Percentiles rank a stretch among this genome's conserved stretches.
These are phyloP conservation scores for Epirrhoe tristata DNA, from an alignment of 2,888 invertebrate species.

Conservation along the genomic window DNA sequence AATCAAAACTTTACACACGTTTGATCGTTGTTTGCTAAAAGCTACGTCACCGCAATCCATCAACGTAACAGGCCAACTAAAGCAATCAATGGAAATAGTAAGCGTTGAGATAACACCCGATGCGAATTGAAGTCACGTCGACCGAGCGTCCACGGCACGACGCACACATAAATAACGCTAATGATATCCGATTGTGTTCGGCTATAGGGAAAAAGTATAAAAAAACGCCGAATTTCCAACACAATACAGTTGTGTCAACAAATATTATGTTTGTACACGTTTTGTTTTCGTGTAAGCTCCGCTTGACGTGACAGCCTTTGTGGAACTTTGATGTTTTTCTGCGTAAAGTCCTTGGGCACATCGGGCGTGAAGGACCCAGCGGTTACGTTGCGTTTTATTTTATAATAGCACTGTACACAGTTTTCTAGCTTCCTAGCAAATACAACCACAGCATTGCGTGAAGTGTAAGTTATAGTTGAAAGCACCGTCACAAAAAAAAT, in stretches of 20 bases:
- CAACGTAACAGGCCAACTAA: conserved; percentile 43
- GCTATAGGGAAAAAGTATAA: conserved; percentile 52
- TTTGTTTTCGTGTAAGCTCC: conserved; percentile 40
- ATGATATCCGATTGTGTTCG: conserved; percentile 78
- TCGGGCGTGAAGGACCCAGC: background rate
- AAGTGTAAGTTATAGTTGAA: too few species aligned
- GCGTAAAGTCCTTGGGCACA: background rate
- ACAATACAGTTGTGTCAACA: conserved; percentile 43
- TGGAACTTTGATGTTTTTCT: conserved; percentile 26
- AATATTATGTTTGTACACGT: conserved; percentile 44
- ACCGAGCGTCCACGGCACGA: conserved; percentile 67
- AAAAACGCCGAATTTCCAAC: conserved; percentile 33
- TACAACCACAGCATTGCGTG: too few species aligned
- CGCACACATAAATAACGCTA: conserved; percentile 78
- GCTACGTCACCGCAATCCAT: conserved; percentile 31
- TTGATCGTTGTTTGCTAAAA: conserved; percentile 6
- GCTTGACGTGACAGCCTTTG: conserved; percentile 35
- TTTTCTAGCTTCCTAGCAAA: background rate
- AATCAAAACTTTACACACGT: background rate
- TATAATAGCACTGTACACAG: background rate
- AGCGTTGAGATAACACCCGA: conserved; percentile 58
- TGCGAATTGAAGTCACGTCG: conserved; percentile 69
- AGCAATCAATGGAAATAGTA: conserved; percentile 59
- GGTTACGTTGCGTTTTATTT: conserved; percentile 1
- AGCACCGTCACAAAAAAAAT: background rate